Base-by-base conservation (phyloP, 2,888 invertebrate genomes). In the Biston betularia region DNA sequence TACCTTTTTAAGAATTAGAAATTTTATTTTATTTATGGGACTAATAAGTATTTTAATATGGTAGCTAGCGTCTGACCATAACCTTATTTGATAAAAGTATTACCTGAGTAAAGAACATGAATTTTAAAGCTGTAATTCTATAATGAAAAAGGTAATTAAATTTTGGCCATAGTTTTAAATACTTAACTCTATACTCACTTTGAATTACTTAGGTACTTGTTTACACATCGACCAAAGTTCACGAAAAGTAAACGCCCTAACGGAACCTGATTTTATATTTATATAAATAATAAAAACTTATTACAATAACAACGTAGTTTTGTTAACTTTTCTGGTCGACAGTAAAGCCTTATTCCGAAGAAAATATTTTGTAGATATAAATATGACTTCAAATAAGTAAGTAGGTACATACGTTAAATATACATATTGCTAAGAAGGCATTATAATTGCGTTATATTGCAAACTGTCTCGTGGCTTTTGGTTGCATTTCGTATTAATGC, bases 391-490 rank as follows among this genome's bases (percentile, higher is more conserved):
- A 75, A 62, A 33, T 24, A 24, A 45, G n/a, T 42, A 58, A 45
- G n/a, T 42, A 58, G n/a, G 35, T 53, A 53, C 52, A 53, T 53
- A 59, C 78, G 61, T 76, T 78, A 81, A 76, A 74, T 79, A 79
- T 76, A 79, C 79, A 81, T 70, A 76, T 70, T 73, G 77, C 73
- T 76, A 75, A 81, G 77, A 76, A 88, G 86, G 88, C 87, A 82
- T 86, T 83, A 75, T 78, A 80, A 68, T 80, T 81, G 76, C 67
- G 69, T 79, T 81, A 75, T 77, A 80, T 82, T 90, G 89, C 91
- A 90, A 89, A 88, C 89, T 93, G 93, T 93, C 92, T 92, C 93
- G 93, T 92, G 91, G 89, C 88, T 89, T 90, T 86, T 89, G 88
- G 76, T 88, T 92, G 92, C 92, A 89, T 82, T 76, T 80, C 76